Base-by-base conservation (phyloP, 2,888 invertebrate species). In the Trichogramma evanescens region DNA sequence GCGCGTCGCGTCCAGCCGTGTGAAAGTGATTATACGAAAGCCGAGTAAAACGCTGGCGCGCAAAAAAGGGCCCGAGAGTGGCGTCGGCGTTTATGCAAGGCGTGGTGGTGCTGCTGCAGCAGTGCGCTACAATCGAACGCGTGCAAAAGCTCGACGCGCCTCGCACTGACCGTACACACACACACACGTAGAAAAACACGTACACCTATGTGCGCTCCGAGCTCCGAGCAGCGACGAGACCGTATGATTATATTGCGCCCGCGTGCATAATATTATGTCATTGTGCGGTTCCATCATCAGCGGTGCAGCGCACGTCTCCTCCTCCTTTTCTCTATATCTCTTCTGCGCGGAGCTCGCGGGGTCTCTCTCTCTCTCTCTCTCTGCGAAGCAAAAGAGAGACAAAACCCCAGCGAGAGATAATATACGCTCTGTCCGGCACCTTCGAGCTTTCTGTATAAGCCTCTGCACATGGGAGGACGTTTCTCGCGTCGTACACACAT, bases 221-320 rank as follows among this genome's bases (percentile, higher is more conserved):
- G 51, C 26, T 42, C 39, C 57, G 63, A 58, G 51, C 38, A 54
- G 50, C 56, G 53, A 56, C 56, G 60, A 65, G 64, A 64, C 26
- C 63, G 63, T 70, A 64, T 70, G 66, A 71, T 70, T 71, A 71
- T 48, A 48, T 48, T 67, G 65, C 56, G 66, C 65, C 59, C 66
- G 58, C 62, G 53, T 60, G 68, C 66, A 66, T 71, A 71, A 71
- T 70, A 70, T 71, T 71, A 69, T 71, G 72, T 72, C 71, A 71
- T 70, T 70, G 70, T 66, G 26, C 3, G 69, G 67, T 69, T 70
- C 70, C 71, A 69, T 68, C 71, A 66, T 64, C 40, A 54, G 58
- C 58, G 56, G 52, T 62, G 56, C 58, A 52, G 63, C 38, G 52
- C 49, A 52, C 63, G 50, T 60, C 63, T 51, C 54, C 58, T 52